phyloP scores from a whole-genome alignment of 2,113 vertebrate species.

The Pseudolaguvia tuberculata region DNA sequence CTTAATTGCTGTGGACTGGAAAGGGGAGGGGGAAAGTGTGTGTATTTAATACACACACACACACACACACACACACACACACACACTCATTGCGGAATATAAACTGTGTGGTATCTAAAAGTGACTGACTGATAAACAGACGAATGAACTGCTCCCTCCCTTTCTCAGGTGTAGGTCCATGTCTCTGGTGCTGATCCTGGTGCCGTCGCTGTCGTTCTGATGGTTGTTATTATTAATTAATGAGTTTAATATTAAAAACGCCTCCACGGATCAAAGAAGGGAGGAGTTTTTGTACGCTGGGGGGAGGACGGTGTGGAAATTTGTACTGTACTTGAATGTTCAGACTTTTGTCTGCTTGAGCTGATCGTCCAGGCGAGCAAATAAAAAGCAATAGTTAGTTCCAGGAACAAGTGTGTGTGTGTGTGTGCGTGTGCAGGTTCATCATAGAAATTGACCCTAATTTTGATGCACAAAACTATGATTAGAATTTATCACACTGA shows the following conservation, averaged over 20 bases:
- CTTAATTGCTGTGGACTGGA: constrained; percentile 71
- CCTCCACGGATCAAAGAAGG: constrained; percentile 62
- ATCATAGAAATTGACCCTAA: too few species aligned
- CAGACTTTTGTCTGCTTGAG: constrained; percentile 53
- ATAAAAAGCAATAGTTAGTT: constrained; percentile 43
- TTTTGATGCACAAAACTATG: neutral
- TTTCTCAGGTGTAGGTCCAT: constrained; percentile 68
- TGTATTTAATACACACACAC: neutral
- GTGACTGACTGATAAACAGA: constrained; percentile 10
- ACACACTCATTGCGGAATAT: neutral
- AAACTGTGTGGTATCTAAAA: neutral
- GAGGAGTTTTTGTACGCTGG: constrained; percentile 47
- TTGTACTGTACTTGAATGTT: constrained; percentile 66
- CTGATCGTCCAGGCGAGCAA: constrained; percentile 39
- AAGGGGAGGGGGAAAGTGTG: constrained; percentile 23
- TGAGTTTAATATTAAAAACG: constrained; percentile 35
- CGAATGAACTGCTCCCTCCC: constrained; percentile 49
- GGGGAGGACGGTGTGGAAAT: constrained; percentile 45
- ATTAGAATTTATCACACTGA: too few species aligned
- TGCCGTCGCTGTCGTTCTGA: constrained; percentile 54
- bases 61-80: neutral
- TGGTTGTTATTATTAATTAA: neutral
- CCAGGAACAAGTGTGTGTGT: neutral
- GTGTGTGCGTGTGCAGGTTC: too few species aligned
- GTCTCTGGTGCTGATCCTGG: constrained; percentile 67